These are phyloP conservation scores for Taurulus bubalis DNA, from an alignment of 2,113 vertebrate species.

Conservation along the genomic window DNA sequence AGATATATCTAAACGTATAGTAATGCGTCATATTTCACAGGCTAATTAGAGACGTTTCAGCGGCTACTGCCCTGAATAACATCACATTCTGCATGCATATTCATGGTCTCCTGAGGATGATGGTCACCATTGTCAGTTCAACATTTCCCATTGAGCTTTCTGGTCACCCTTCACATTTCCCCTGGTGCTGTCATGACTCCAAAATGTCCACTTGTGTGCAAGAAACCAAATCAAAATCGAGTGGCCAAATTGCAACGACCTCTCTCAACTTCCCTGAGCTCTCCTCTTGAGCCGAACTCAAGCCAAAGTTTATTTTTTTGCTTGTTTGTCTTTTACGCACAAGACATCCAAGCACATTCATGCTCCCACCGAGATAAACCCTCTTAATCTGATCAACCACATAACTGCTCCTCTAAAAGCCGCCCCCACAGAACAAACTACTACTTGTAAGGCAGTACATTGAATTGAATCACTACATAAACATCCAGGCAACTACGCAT, in stretches of 20 bases:
- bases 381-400: neutral
- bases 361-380: neutral
- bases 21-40: neutral
- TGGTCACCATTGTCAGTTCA: neutral
- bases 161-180: conserved; percentile 12
- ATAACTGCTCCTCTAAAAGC: neutral
- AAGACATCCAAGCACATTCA: neutral
- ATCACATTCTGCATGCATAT: neutral
- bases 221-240: conserved; percentile 2
- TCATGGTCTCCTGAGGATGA: neutral
- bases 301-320: neutral
- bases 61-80: neutral
- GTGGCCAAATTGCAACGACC: neutral
- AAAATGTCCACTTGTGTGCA: conserved; percentile 2
- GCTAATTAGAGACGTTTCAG: neutral
- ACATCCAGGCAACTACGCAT: neutral
- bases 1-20: no score
- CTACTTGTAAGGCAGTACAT: neutral
- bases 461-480: neutral
- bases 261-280: neutral
- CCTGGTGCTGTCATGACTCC: neutral
- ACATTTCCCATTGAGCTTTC: neutral
- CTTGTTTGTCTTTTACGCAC: neutral
- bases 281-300: conserved; percentile 6
- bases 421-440: neutral